Evolutionary conservation across 2,888 invertebrate species (phyloP).

Genomic region (Tenthredo mesomela): DNA sequence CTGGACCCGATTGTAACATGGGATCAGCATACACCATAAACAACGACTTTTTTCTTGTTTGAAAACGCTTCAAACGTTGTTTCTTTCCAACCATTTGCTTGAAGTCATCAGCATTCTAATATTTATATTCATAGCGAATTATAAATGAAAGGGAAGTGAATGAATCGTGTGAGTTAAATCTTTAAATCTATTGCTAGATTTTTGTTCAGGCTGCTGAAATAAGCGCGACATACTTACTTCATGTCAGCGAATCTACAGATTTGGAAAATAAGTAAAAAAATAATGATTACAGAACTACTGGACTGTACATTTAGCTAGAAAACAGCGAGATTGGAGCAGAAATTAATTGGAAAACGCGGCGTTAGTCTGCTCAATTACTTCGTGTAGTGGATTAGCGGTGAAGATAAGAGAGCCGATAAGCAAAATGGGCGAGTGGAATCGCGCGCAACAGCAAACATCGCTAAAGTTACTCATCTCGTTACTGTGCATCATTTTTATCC

Average conservation of each 20-base stretch:
- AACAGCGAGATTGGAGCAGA: background rate
- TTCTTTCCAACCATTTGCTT: background rate
- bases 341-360: background rate
- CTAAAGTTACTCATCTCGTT: slow-evolving; percentile 7
- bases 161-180: background rate
- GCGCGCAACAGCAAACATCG: background rate
- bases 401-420: background rate
- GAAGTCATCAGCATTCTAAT: background rate
- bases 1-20: slow-evolving; percentile 14
- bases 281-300: background rate
- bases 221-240: background rate
- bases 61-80: background rate
- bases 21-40: slow-evolving; percentile 2
- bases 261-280: background rate
- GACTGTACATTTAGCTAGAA: background rate
- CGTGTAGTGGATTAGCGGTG: background rate
- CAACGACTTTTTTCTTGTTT: background rate
- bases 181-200: background rate
- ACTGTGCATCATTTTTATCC: slow-evolving; percentile 1
- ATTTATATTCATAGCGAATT: background rate
- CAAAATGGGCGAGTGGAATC: slow-evolving; percentile 31
- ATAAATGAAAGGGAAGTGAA: background rate
- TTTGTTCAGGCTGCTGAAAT: too few relatives aligned
- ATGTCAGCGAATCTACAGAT: background rate
- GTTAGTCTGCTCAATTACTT: slow-evolving; percentile 11